Percentiles rank a stretch among this genome's conserved stretches.
Conservation (phyloP, 1,140 invertebrate species). For the Ceratosolen solmsi region DNA sequence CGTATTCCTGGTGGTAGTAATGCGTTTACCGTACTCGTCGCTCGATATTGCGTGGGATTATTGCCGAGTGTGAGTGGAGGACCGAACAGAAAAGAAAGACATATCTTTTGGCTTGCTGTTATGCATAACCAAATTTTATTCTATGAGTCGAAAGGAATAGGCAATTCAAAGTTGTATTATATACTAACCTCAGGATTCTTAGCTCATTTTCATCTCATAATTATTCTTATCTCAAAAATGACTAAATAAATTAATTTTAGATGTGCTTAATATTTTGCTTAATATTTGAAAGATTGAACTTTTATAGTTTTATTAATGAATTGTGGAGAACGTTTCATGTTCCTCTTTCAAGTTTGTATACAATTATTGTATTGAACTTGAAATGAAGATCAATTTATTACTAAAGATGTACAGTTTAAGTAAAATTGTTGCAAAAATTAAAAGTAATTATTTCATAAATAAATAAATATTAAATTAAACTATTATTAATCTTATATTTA, state of each 20-base stretch:
- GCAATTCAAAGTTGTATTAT: not conserved
- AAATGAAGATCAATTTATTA: too few relatives aligned
- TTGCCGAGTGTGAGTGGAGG: not conserved
- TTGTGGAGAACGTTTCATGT: too few relatives aligned
- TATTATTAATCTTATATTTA: too few relatives aligned
- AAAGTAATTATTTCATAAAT: too few relatives aligned
- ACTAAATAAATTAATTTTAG: not conserved
- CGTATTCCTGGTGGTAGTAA: conserved; percentile 47
- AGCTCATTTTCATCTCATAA: too few relatives aligned
- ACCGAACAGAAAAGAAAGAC: conserved; percentile 23
- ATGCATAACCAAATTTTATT: not conserved
- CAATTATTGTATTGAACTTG: too few relatives aligned
- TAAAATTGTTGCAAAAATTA: too few relatives aligned
- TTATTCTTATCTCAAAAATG: not conserved
- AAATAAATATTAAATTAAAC: too few relatives aligned
- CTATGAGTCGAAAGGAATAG: not conserved
- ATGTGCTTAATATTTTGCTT: not conserved
- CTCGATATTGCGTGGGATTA: not conserved
- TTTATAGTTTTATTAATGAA: too few relatives aligned
- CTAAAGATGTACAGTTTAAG: too few relatives aligned
- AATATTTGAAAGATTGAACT: too few relatives aligned
- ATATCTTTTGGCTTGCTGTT: not conserved
- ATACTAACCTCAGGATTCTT: not conserved
- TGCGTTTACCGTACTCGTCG: conserved; percentile 38
- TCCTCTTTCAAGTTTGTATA: too few relatives aligned